Conservation (phyloP, 2,888 invertebrate species). For the Acanthococcus lagerstroemiae region DNA sequence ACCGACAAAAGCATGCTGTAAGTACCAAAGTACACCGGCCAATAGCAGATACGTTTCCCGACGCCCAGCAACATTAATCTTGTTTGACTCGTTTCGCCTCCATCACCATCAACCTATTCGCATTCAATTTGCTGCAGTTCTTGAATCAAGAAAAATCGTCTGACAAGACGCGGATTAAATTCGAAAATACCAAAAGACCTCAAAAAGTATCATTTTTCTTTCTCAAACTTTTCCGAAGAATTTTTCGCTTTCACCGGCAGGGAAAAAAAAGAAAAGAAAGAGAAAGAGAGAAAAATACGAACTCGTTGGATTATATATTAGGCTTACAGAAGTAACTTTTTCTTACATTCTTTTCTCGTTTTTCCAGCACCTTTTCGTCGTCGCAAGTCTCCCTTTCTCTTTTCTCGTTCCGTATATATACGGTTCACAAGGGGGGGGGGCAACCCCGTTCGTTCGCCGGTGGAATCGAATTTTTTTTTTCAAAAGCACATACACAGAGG, state of each 20-base stretch:
- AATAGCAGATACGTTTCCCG: too few species aligned
- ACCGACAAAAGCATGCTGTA: too few species aligned
- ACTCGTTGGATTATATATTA: conserved; percentile 17
- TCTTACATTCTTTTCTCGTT: not conserved
- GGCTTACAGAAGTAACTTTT: conserved; percentile 26
- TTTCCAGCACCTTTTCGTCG: not conserved
- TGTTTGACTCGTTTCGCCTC: not conserved
- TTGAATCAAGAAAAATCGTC: conserved; percentile 1
- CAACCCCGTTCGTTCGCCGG: conserved; percentile 9
- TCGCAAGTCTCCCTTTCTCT: not conserved
- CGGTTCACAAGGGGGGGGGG: not conserved
- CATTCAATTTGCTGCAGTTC: not conserved
- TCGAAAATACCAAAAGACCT: not conserved
- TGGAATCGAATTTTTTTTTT: conserved; percentile 28
- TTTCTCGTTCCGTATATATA: not conserved
- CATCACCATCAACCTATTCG: not conserved
- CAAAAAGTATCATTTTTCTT: conserved; percentile 21
- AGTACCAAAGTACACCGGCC: too few species aligned
- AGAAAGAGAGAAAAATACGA: not conserved
- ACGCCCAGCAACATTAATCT: too few species aligned
- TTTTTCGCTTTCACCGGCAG: not conserved
- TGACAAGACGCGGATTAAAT: conserved; percentile 2
- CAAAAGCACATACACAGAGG: conserved; percentile 17
- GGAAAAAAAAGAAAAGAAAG: not conserved
- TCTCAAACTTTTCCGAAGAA: too few species aligned